A percentile compares a stretch with the other conserved stretches of the same genome.
Evolutionary conservation across 2,113 vertebrate species (phyloP).

Genomic region (Damaliscus lunatus): DNA sequence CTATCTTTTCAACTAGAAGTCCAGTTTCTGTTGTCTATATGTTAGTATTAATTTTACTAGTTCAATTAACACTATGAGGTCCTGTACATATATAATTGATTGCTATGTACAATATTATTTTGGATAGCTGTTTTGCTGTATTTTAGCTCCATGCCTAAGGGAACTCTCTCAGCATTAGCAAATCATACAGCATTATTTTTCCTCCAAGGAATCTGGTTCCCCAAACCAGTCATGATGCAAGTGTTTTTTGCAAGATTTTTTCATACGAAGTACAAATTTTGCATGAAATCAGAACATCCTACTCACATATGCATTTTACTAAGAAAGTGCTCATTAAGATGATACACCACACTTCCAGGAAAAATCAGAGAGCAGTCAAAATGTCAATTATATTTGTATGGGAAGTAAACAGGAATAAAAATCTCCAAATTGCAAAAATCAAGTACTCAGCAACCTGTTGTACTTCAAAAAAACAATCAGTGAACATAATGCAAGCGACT

Average conservation of each 20-base stretch:
- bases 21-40: neutral
- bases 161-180: constrained; percentile 41
- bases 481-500: neutral
- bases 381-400: neutral
- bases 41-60: constrained; percentile 29
- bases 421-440: constrained; percentile 27
- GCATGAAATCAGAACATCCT: constrained; percentile 63
- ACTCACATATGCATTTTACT: constrained; percentile 46
- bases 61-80: neutral
- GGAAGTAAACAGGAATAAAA: neutral
- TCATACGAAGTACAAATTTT: constrained; percentile 49
- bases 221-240: constrained; percentile 39
- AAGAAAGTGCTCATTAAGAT: constrained; percentile 55
- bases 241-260: constrained; percentile 54
- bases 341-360: constrained; percentile 20
- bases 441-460: neutral
- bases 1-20: neutral
- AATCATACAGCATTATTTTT: constrained; percentile 26
- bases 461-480: neutral
- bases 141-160: constrained; percentile 23
- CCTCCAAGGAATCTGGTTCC: constrained; percentile 15
- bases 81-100: constrained; percentile 15
- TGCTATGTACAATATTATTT: neutral
- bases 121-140: neutral
- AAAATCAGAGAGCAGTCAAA: constrained; percentile 10